A percentile compares a stretch with the other conserved stretches of the same genome.
Evolutionary conservation across 2,797 vertebrate genomes (phyloP).

Genomic region (Clamator glandarius): DNA sequence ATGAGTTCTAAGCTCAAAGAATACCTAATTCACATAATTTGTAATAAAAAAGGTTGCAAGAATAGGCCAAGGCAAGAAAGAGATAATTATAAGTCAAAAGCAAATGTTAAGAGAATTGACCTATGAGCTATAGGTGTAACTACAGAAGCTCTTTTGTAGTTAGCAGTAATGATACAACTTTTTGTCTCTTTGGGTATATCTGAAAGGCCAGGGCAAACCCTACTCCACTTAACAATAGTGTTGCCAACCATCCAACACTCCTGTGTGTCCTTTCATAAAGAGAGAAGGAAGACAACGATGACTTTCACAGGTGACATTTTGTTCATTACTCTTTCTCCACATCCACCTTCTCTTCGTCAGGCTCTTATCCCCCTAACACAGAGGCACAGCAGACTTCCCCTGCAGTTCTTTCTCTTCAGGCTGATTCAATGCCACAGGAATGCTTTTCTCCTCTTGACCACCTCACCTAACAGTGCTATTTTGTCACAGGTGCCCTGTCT

Average conservation of each 20-base stretch:
- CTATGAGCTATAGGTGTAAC: background rate
- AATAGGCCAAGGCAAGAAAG: background rate
- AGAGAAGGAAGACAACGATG: background rate
- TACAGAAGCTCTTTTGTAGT: background rate
- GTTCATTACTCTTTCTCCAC: conserved; percentile 1
- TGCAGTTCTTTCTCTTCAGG: conserved; percentile 17
- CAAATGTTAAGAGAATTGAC: background rate
- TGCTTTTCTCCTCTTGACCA: conserved; percentile 45
- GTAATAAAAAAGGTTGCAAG: background rate
- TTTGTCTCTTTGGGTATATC: background rate
- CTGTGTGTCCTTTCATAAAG: background rate
- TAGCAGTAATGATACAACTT: background rate
- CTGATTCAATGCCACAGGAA: background rate
- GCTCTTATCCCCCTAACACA: background rate
- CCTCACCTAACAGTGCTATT: background rate
- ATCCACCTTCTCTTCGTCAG: background rate
- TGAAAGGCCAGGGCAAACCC: background rate
- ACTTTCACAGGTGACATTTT: background rate
- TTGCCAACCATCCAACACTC: background rate
- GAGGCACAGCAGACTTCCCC: background rate
- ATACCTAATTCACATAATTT: background rate
- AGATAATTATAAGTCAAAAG: background rate
- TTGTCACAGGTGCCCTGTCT: conserved; percentile 28
- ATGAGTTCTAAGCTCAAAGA: background rate
- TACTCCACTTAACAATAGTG: background rate